Conservation (phyloP, 2,888 invertebrate species). For the Andrena hattorfiana region DNA sequence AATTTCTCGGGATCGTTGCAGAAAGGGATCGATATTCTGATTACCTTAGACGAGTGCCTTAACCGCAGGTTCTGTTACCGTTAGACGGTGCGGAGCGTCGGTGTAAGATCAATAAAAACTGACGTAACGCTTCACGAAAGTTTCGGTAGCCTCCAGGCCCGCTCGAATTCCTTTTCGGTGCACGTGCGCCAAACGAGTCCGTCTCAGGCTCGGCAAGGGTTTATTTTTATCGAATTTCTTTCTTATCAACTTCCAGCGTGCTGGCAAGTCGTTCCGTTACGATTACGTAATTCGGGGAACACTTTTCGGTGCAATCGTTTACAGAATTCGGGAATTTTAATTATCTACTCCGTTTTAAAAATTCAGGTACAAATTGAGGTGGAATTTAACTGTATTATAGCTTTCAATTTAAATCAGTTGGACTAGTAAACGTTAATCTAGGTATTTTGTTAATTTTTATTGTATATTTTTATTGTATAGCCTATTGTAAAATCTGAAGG, state of each 20-base stretch:
- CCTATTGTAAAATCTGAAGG: no score
- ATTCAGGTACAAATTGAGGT: background rate
- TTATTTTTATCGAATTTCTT: constrained; percentile 15
- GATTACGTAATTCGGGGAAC: background rate
- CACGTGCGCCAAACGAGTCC: constrained; percentile 8
- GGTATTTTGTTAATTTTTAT: no score
- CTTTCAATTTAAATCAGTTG: no score
- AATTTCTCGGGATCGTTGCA: constrained; percentile 1
- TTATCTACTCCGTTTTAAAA: background rate
- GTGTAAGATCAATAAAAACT: constrained; percentile 71
- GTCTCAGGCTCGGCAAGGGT: constrained; percentile 1
- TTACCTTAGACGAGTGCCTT: constrained; percentile 41
- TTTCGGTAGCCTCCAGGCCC: constrained; percentile 49
- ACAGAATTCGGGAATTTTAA: no score
- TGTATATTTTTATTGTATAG: no score
- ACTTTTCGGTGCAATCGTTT: no score
- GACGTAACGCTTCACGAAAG: constrained; percentile 66
- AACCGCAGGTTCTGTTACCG: constrained; percentile 45
- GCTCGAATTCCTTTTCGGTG: constrained; percentile 9
- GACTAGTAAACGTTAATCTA: no score
- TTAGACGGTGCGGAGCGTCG: constrained; percentile 17
- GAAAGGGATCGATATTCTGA: constrained; percentile 25
- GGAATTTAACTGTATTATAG: no score
- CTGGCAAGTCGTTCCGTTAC: background rate
- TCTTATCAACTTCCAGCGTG: background rate